Evolutionary conservation across 1,140 invertebrate genomes (phyloP).

Genomic region (Oryzaephilus surinamensis): DNA sequence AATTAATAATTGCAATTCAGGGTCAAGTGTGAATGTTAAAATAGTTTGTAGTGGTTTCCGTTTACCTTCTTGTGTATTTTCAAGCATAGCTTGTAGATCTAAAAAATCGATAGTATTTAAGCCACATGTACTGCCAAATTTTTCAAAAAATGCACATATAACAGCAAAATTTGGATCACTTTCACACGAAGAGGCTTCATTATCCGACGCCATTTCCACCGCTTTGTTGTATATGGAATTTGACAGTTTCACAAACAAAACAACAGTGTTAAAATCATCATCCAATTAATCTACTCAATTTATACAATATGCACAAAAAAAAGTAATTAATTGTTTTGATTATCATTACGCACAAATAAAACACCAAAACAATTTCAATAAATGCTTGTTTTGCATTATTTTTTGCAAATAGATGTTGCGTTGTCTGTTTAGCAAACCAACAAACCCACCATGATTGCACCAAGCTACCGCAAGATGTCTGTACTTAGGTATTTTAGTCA

Average conservation of each 20-base stretch:
- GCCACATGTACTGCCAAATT: slow-evolving; percentile 73
- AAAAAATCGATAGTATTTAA: slow-evolving; percentile 63
- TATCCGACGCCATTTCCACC: slow-evolving; percentile 80
- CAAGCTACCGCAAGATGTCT: too few species aligned
- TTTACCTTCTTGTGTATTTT: slow-evolving; percentile 79
- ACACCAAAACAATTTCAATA: too few species aligned
- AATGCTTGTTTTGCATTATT: too few species aligned
- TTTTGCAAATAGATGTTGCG: too few species aligned
- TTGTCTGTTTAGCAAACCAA: too few species aligned
- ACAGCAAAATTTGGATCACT: slow-evolving; percentile 93
- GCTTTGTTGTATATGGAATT: slow-evolving; percentile 23
- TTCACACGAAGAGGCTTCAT: slow-evolving; percentile 69
- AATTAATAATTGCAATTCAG: slow-evolving; percentile 2
- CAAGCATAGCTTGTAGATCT: slow-evolving; percentile 77
- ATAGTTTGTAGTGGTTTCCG: background rate
- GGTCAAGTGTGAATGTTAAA: background rate
- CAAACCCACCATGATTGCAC: too few species aligned
- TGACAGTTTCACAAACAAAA: slow-evolving; percentile 1
- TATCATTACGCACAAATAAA: too few species aligned
- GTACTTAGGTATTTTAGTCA: too few species aligned
- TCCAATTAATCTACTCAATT: too few species aligned
- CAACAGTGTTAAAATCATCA: background rate
- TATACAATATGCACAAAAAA: too few species aligned
- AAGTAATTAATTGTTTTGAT: too few species aligned
- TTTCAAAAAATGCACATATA: slow-evolving; percentile 86